Percentiles rank a stretch among this genome's conserved stretches.
phyloP scores from a whole-genome alignment of 2,888 invertebrate species.

The Slavum lentiscoides region DNA sequence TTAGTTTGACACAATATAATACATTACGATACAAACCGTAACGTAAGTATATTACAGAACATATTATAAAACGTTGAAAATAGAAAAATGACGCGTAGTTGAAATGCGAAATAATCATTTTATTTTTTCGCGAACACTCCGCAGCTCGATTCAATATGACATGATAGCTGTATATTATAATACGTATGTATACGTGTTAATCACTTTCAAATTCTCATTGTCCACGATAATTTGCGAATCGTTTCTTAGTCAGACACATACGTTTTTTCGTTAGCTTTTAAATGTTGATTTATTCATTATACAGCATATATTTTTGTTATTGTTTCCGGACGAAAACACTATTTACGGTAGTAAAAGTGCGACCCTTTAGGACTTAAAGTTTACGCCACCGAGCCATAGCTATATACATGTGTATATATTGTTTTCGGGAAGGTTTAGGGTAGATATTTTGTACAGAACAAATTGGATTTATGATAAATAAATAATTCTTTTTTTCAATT shows the following conservation, averaged over 20 bases:
- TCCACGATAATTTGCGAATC: neutral
- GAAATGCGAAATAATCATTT: too few relatives aligned
- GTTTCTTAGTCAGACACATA: neutral
- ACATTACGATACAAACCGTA: too few relatives aligned
- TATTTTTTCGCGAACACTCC: too few relatives aligned
- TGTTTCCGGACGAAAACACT: conserved; percentile 8
- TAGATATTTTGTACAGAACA: neutral
- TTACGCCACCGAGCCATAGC: neutral
- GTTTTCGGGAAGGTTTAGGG: neutral
- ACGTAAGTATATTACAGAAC: too few relatives aligned
- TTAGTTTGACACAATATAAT: too few relatives aligned
- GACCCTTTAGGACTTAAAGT: conserved; percentile 23
- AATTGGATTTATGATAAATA: conserved; percentile 39
- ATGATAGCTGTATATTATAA: too few relatives aligned
- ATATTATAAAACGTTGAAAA: too few relatives aligned
- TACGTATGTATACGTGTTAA: too few relatives aligned
- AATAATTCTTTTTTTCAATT: conserved; percentile 25
- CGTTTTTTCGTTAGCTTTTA: neutral
- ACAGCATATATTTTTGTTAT: neutral
- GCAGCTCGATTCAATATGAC: too few relatives aligned
- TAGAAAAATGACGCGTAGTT: too few relatives aligned
- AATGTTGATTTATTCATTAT: conserved; percentile 11
- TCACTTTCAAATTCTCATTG: too few relatives aligned
- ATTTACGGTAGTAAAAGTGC: conserved; percentile 2
- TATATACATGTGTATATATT: neutral